Percentiles rank a stretch among this genome's conserved stretches.
phyloP scores from a whole-genome alignment of 2,888 invertebrate genomes.

The Archaeoteleia sp. region DNA sequence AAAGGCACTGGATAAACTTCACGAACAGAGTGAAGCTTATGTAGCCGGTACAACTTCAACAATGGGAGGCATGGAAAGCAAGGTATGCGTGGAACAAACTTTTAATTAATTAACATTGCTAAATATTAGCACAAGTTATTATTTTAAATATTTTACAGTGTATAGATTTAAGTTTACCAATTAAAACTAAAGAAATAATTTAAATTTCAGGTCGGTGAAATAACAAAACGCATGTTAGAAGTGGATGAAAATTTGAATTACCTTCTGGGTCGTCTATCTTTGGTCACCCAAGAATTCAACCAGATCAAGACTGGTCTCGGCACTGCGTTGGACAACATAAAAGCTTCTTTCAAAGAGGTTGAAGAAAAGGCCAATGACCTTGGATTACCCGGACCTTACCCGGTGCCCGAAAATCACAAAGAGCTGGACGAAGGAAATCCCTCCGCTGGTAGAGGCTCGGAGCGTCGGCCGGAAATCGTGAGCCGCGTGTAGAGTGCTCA shows the following conservation, averaged over 20 bases:
- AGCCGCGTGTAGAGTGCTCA: slow-evolving; percentile 20
- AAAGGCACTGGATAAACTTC: slow-evolving; percentile 83
- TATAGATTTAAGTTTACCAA: too few species aligned
- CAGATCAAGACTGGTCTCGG: slow-evolving; percentile 86
- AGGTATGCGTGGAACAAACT: too few species aligned
- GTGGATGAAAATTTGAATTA: slow-evolving; percentile 90
- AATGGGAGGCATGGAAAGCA: slow-evolving; percentile 86
- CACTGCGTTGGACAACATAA: slow-evolving; percentile 82
- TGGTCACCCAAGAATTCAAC: slow-evolving; percentile 90
- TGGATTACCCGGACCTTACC: slow-evolving; percentile 73
- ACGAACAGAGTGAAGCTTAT: slow-evolving; percentile 86
- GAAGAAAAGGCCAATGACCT: slow-evolving; percentile 76
- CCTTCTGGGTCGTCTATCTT: slow-evolving; percentile 84
- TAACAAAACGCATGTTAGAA: slow-evolving; percentile 85
- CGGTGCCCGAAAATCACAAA: slow-evolving; percentile 71
- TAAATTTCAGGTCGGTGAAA: slow-evolving; percentile 80
- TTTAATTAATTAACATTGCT: too few species aligned
- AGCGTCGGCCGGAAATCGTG: slow-evolving; percentile 43
- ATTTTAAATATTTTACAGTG: too few species aligned
- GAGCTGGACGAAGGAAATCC: slow-evolving; percentile 57
- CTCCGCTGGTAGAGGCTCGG: too few species aligned
- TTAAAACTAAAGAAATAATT: too few species aligned
- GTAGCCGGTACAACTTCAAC: slow-evolving; percentile 86
- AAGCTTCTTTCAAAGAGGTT: slow-evolving; percentile 80
- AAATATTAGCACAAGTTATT: too few species aligned